These are phyloP conservation scores for Heliconius cydno DNA, from an alignment of 2,888 invertebrate species.

Conservation along the genomic window DNA sequence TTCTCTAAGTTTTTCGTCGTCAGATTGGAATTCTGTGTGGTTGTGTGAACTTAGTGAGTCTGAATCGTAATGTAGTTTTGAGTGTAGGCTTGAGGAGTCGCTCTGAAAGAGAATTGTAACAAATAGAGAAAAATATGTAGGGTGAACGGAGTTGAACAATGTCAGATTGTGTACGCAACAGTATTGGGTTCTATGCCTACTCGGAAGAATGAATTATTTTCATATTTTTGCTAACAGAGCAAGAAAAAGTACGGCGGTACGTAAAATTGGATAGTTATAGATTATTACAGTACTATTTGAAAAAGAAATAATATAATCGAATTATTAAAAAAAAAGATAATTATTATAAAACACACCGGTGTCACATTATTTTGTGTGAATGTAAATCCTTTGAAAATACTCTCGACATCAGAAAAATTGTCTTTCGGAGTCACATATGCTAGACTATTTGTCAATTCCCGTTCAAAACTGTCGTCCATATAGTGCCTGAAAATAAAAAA, in stretches of 20 bases:
- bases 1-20: slow-evolving; percentile 45
- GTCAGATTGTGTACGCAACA: no score
- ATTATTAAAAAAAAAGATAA: background rate
- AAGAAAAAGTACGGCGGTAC: background rate
- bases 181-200: background rate
- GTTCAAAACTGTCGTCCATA: slow-evolving; percentile 29
- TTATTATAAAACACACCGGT: background rate
- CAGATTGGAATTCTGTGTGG: slow-evolving; percentile 44
- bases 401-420: slow-evolving; percentile 60
- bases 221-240: background rate
- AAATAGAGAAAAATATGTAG: no score
- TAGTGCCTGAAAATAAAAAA: slow-evolving; percentile 29
- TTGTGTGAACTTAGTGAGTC: slow-evolving; percentile 63
- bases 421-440: slow-evolving; percentile 51
- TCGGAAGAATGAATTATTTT: background rate
- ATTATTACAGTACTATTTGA: no score
- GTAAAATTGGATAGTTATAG: background rate
- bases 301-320: no score
- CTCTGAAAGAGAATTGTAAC: slow-evolving; percentile 55
- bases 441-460: slow-evolving; percentile 40
- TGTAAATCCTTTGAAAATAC: slow-evolving; percentile 57
- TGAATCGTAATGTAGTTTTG: slow-evolving; percentile 67
- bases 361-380: slow-evolving; percentile 49
- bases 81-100: slow-evolving; percentile 71
- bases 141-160: no score